Conservation (phyloP, 2,113 vertebrate genomes). For the Larimichthys polyactis region DNA sequence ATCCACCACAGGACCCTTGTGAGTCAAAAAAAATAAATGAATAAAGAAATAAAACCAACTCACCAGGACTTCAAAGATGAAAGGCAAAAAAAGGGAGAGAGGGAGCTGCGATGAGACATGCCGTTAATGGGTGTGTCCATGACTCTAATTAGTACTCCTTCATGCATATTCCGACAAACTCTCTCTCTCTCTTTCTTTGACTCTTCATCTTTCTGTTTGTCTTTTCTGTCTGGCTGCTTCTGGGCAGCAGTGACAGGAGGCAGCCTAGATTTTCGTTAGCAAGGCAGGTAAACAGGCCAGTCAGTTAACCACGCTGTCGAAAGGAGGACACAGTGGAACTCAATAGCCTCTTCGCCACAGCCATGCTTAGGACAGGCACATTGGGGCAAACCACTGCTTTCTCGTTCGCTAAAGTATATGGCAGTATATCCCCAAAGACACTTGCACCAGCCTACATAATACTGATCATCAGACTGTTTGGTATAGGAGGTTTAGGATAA, state of each 20-base stretch:
- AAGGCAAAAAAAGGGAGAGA: conserved; percentile 38
- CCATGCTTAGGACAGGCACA: neutral
- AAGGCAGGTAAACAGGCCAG: conserved; percentile 31
- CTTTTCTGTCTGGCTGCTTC: conserved; percentile 21
- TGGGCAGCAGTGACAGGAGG: conserved; percentile 45
- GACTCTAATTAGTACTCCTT: conserved; percentile 69
- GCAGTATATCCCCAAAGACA: neutral
- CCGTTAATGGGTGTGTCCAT: conserved; percentile 62
- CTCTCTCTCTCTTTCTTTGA: neutral
- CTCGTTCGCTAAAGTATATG: neutral
- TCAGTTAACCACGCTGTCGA: conserved; percentile 8
- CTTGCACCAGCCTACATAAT: neutral
- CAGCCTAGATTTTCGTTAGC: conserved; percentile 11
- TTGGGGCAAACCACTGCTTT: neutral
- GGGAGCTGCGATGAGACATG: conserved; percentile 61
- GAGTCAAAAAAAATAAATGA: conserved; percentile 60
- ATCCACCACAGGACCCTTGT: conserved; percentile 55
- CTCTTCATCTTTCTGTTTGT: conserved; percentile 9
- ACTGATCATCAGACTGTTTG: neutral
- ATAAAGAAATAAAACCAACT: conserved; percentile 69
- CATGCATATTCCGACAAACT: conserved; percentile 59
- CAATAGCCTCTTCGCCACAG: conserved; percentile 5
- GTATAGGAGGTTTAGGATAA: conserved; percentile 2
- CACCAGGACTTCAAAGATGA: conserved; percentile 73
- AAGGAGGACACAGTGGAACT: conserved; percentile 4